Conservation (phyloP, 2,113 vertebrate genomes). For the Bubo bubo region DNA sequence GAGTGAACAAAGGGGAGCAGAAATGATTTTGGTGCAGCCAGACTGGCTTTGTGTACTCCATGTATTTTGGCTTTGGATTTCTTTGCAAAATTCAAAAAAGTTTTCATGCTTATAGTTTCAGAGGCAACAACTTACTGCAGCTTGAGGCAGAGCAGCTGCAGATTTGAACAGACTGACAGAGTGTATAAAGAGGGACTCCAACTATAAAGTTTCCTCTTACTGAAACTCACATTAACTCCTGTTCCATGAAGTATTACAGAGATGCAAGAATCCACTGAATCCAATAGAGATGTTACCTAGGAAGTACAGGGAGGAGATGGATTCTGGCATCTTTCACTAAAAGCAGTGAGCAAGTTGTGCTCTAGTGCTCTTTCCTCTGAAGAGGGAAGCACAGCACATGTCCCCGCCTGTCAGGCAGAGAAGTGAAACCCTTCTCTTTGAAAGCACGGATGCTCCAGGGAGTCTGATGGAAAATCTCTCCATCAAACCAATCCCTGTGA, state of each 20-base stretch:
- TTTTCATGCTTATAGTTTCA: background rate
- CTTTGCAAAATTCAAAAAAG: background rate
- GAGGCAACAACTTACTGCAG: background rate
- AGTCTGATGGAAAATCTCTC: slow-evolving; percentile 7
- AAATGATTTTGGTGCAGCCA: background rate
- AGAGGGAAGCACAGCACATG: background rate
- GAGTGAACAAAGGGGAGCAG: background rate
- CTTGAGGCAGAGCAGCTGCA: background rate
- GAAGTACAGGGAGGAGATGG: background rate
- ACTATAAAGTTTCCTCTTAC: background rate
- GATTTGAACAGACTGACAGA: background rate
- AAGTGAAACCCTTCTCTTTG: background rate
- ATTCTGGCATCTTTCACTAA: background rate
- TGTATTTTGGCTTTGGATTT: background rate
- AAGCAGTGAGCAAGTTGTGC: background rate
- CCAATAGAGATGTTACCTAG: background rate
- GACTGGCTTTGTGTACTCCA: background rate
- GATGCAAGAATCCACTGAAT: background rate
- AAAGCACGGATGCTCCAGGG: background rate
- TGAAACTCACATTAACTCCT: background rate
- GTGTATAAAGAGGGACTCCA: background rate
- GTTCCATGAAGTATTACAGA: background rate
- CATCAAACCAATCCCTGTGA: background rate
- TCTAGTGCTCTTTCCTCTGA: background rate
- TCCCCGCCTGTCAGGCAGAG: background rate